Conservation (phyloP, 2,888 invertebrate species). For the Hermaeophaga mercurialis region DNA sequence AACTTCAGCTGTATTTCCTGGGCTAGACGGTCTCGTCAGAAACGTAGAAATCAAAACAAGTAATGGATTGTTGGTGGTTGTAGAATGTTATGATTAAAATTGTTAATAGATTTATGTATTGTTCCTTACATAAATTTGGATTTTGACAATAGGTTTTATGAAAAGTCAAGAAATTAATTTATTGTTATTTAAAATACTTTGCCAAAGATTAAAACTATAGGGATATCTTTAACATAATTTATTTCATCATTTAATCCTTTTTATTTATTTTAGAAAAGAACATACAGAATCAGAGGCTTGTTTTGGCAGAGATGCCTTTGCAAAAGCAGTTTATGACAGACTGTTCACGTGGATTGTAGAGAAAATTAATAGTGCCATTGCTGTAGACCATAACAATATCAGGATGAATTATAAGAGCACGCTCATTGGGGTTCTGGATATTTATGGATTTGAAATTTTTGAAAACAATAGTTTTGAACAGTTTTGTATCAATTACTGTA, state of each 20-base stretch:
- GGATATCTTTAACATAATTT: background rate
- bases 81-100: too few relatives aligned
- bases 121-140: background rate
- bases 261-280: constrained; percentile 66
- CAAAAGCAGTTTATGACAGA: constrained; percentile 94
- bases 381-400: constrained; percentile 64
- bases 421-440: constrained; percentile 94
- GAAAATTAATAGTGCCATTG: constrained; percentile 89
- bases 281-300: constrained; percentile 85
- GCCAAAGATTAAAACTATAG: background rate
- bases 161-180: background rate
- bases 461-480: constrained; percentile 97
- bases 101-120: too few relatives aligned
- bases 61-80: too few relatives aligned
- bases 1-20: too few relatives aligned
- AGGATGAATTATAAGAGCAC: constrained; percentile 70
- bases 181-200: background rate
- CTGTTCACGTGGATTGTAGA: constrained; percentile 94
- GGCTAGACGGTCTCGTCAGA: too few relatives aligned
- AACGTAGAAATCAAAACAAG: too few relatives aligned
- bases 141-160: background rate
- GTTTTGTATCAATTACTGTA: constrained; percentile 99
- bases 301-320: constrained; percentile 89
- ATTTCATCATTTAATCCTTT: too few relatives aligned
- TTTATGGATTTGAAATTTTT: constrained; percentile 99